Conservation (phyloP, 2,888 invertebrate species). For the Platypus cylindrus region DNA sequence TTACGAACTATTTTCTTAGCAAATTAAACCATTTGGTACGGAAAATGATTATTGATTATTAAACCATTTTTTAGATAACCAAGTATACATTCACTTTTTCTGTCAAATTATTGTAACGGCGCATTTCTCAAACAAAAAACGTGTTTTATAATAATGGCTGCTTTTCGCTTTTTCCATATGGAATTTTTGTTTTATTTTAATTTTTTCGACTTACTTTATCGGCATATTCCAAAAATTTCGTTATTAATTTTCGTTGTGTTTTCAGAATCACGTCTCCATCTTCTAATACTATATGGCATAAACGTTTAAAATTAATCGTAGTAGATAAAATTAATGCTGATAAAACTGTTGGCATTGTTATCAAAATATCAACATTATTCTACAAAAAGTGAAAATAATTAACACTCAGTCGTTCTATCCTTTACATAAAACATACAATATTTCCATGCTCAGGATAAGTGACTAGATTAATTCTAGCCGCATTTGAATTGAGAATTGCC, state of each 20-base stretch:
- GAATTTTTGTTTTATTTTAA: background rate
- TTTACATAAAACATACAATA: constrained; percentile 20
- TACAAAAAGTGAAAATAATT: constrained; percentile 13
- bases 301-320: constrained; percentile 44
- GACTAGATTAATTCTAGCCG: constrained; percentile 33
- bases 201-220: constrained; percentile 29
- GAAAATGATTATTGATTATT: no score
- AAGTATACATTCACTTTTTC: no score
- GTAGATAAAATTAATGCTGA: constrained; percentile 38
- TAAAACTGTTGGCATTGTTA: constrained; percentile 51
- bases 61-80: no score
- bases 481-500: constrained; percentile 33
- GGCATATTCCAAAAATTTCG: constrained; percentile 34
- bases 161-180: no score
- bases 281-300: constrained; percentile 57
- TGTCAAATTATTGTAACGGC: no score
- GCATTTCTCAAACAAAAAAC: no score
- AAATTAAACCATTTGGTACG: no score
- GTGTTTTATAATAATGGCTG: no score
- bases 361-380: constrained; percentile 48
- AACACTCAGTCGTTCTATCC: background rate
- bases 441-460: constrained; percentile 33
- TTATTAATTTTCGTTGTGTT: constrained; percentile 39
- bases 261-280: constrained; percentile 51
- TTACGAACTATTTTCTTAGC: no score